Evolutionary conservation across 92 coral and sea anemone genomes (phyloP).

Genomic region (Plumapathes pennacea): DNA sequence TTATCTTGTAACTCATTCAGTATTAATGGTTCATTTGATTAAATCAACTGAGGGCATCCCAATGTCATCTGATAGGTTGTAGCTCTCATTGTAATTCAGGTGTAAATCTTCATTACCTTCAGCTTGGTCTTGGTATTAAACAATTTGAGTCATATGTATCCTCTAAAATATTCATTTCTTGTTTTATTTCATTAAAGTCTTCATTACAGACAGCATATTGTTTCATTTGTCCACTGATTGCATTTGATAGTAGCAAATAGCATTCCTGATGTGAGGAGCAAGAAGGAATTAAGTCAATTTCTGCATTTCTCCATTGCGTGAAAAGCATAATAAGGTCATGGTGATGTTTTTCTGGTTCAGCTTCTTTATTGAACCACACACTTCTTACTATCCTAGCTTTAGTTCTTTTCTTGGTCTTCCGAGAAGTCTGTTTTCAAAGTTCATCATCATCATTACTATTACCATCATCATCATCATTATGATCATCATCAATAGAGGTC

Average conservation of each 20-base stretch:
- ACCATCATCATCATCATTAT: constrained; percentile 33
- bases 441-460: no score
- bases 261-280: constrained; percentile 17
- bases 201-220: not conserved
- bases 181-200: constrained; percentile 29
- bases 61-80: constrained; percentile 57
- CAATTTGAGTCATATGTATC: constrained; percentile 40
- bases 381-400: constrained; percentile 27
- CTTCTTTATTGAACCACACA: constrained; percentile 32
- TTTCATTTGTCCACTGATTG: not conserved
- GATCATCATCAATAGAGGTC: constrained; percentile 24
- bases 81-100: constrained; percentile 53
- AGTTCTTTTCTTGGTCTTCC: constrained; percentile 10
- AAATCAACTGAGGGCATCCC: constrained; percentile 58
- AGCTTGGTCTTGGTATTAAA: constrained; percentile 44
- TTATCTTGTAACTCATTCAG: constrained; percentile 69
- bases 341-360: constrained; percentile 18
- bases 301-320: constrained; percentile 32
- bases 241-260: constrained; percentile 11
- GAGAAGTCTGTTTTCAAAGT: constrained; percentile 7
- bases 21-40: constrained; percentile 54
- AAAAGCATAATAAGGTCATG: no score
- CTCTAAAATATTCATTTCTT: constrained; percentile 21
- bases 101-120: constrained; percentile 62
- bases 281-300: constrained; percentile 14